Conservation (phyloP, 2,888 invertebrate genomes). For the Drosophila neonasuta region DNA sequence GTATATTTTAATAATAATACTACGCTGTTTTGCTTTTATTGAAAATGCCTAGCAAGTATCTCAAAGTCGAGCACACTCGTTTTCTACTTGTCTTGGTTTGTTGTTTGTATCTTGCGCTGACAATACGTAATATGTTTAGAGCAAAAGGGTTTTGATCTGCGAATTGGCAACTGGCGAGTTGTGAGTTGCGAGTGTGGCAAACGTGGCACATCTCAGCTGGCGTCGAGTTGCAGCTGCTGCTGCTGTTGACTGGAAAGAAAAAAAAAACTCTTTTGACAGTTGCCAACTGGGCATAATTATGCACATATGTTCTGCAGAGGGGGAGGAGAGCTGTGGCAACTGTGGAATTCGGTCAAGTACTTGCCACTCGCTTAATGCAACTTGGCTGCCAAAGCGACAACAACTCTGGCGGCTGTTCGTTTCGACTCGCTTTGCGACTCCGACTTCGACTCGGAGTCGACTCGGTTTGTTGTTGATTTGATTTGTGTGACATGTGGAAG, state of each 20-base stretch:
- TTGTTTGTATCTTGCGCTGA: constrained; percentile 8
- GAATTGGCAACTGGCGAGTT: constrained; percentile 55
- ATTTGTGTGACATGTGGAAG: constrained; percentile 74
- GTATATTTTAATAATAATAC: too few species aligned
- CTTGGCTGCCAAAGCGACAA: constrained; percentile 31
- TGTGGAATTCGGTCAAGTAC: constrained; percentile 78
- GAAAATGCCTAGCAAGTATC: too few species aligned
- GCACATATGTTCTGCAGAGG: constrained; percentile 32
- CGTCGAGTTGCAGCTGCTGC: constrained; percentile 37
- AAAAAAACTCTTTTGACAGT: constrained; percentile 51
- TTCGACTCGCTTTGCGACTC: constrained; percentile 14
- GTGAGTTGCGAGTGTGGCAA: constrained; percentile 30
- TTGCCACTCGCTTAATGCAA: constrained; percentile 54
- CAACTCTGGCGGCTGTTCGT: constrained; percentile 34
- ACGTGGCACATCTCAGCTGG: constrained; percentile 36
- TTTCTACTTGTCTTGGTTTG: too few species aligned
- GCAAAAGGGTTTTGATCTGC: constrained; percentile 29
- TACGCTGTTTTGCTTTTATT: too few species aligned
- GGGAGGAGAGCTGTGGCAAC: neutral
- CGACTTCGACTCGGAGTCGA: constrained; percentile 3
- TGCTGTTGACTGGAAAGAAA: constrained; percentile 30
- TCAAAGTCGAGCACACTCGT: too few species aligned
- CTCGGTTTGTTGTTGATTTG: constrained; percentile 56
- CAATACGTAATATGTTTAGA: constrained; percentile 1
- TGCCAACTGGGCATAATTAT: constrained; percentile 68